These are phyloP conservation scores for Flabesymbios commensalis DNA, from an alignment of 2,888 invertebrate genomes.

Conservation along the genomic window DNA sequence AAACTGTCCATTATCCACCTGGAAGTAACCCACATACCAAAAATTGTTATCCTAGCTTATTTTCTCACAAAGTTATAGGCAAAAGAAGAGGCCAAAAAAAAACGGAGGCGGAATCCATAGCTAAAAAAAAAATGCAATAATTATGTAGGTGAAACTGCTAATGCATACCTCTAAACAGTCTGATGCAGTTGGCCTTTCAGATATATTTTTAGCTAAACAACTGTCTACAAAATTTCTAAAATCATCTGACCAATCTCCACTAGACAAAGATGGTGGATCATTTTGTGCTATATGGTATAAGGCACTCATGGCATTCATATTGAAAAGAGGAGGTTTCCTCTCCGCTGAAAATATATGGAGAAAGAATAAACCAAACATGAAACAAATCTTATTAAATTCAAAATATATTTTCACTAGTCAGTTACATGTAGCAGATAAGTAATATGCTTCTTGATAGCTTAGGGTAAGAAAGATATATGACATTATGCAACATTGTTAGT, in stretches of 20 bases:
- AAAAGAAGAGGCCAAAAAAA: too few species aligned
- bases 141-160: too few species aligned
- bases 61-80: too few species aligned
- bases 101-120: too few species aligned
- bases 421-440: too few species aligned
- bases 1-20: too few species aligned
- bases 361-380: background rate
- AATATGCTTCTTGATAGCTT: too few species aligned
- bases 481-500: too few species aligned
- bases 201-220: conserved; percentile 91
- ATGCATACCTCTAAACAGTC: conserved; percentile 70
- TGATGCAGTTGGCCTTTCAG: conserved; percentile 84
- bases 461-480: background rate
- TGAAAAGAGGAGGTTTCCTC: conserved; percentile 95
- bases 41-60: too few species aligned
- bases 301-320: conserved; percentile 99
- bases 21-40: too few species aligned
- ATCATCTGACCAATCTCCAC: conserved; percentile 69
- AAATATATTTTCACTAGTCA: background rate
- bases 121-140: too few species aligned
- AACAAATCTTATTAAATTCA: background rate
- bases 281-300: conserved; percentile 99
- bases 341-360: conserved; percentile 71
- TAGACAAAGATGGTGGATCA: conserved; percentile 83
- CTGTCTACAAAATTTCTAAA: conserved; percentile 94